Evolutionary conservation across 1,140 invertebrate species (phyloP), one percentile per base, ranked within the genome.

Genomic region (Chrysopa pallens): DNA sequence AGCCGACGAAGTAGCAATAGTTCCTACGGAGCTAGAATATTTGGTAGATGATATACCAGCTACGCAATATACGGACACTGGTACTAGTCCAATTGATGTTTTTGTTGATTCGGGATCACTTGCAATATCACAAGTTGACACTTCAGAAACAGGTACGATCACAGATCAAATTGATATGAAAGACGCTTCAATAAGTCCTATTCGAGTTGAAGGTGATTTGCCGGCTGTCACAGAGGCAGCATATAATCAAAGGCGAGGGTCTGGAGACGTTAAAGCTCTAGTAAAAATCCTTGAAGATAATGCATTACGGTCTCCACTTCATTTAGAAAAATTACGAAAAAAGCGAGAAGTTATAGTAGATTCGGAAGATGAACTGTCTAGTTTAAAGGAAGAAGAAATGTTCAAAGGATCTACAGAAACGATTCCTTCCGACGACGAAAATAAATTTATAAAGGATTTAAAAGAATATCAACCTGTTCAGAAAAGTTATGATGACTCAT

Each of bases 141-240:
- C 61, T 1, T 62, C 60, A n/a, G 67, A 69, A 52, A 61, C 58
- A 8, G 62, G 49, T 4, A 62, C 67, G 12, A 50, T 60, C n/a
- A 69, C 67, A 11, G 67, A 70, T 51, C 53, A 56, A 39, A 49
- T 68, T 29, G 57, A 62, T 46, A 67, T 54, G 7, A 61, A 64
- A 49, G 67, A 69, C 48, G 61, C 60, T 9, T 63, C 60, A 6
- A 56, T 55, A 29, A 67, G 67, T 55, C 66, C 66, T 6, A 59
- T 66, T 29, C 55, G 53, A 44, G 46, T 52, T n/a, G 59, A 61
- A 31, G 54, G 57, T 45, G 52, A 45, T 42, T 36, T 43, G 12
- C 42, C 46, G 8, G 11, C 47, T 17, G 8, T 29, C 9, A n/a
- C 12, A 15, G 59, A 61, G 35, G 54, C 61, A 46, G 46, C 60